These are phyloP conservation scores for Drosophila biarmipes DNA, from an alignment of 1,140 invertebrate species.

Conservation along the genomic window DNA sequence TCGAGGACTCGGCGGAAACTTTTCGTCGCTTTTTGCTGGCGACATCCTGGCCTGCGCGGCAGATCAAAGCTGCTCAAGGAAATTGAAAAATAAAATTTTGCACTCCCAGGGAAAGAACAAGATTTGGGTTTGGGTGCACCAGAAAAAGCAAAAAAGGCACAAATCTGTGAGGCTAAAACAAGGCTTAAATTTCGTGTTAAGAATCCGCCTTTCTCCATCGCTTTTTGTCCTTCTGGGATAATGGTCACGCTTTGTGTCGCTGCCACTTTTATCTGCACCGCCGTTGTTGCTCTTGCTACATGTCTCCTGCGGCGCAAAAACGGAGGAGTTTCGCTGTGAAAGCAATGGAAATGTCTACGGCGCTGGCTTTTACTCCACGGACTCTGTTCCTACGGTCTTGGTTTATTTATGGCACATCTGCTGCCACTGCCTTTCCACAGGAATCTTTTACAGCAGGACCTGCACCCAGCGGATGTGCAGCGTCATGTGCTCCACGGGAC, in stretches of 20 bases:
- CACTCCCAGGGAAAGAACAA: conserved; percentile 33
- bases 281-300: conserved; percentile 27
- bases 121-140: no score
- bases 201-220: conserved; percentile 14
- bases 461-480: conserved; percentile 54
- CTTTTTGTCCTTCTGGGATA: conserved; percentile 19
- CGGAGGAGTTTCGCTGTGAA: conserved; percentile 18
- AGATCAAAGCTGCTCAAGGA: conserved; percentile 72
- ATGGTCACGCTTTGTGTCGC: conserved; percentile 54
- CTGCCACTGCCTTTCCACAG: conserved; percentile 35
- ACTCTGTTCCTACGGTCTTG: conserved; percentile 28
- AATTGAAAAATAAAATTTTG: conserved; percentile 70
- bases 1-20: conserved; percentile 41
- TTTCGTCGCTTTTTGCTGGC: conserved; percentile 22
- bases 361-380: conserved; percentile 25
- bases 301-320: conserved; percentile 30
- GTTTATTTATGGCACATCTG: conserved; percentile 72
- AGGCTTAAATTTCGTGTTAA: conserved; percentile 50
- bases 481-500: conserved; percentile 4
- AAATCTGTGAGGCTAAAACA: conserved; percentile 32
- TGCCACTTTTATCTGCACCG: conserved; percentile 33
- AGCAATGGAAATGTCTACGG: conserved; percentile 39
- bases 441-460: conserved; percentile 17
- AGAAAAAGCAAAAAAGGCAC: conserved; percentile 13
- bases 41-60: conserved; percentile 26